A percentile compares a stretch with the other conserved stretches of the same genome.
Evolutionary conservation across 92 coral and sea anemone genomes (phyloP).

Genomic region (Epizoanthus stellaris): DNA sequence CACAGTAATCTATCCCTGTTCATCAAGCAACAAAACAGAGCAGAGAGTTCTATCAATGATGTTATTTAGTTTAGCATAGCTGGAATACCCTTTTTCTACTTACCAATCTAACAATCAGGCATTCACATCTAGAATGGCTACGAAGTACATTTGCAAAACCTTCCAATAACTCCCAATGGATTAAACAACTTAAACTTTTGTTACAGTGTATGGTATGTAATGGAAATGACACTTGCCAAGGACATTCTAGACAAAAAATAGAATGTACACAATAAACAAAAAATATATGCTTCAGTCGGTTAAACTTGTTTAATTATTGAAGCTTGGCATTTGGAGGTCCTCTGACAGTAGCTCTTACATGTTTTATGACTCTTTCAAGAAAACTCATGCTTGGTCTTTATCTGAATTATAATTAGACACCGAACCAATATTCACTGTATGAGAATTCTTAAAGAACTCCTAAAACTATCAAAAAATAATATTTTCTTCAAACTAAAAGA

Average conservation of each 20-base stretch:
- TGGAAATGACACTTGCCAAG: neutral
- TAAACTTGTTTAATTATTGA: constrained; percentile 43
- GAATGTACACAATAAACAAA: constrained; percentile 24
- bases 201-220: neutral
- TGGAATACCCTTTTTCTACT: no score
- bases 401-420: neutral
- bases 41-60: no score
- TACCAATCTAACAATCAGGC: no score
- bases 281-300: constrained; percentile 16
- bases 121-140: no score
- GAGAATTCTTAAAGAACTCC: neutral
- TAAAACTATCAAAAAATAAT: neutral
- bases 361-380: constrained; percentile 24
- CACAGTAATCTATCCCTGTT: no score
- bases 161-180: no score
- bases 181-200: neutral
- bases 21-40: no score
- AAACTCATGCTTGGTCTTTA: neutral
- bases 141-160: no score
- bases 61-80: no score
- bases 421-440: neutral
- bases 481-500: neutral
- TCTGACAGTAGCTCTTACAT: constrained; percentile 25
- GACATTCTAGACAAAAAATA: constrained; percentile 3
- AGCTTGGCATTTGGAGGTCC: constrained; percentile 2